Conservation (phyloP, 2,113 vertebrate species). For the Vimba vimba region DNA sequence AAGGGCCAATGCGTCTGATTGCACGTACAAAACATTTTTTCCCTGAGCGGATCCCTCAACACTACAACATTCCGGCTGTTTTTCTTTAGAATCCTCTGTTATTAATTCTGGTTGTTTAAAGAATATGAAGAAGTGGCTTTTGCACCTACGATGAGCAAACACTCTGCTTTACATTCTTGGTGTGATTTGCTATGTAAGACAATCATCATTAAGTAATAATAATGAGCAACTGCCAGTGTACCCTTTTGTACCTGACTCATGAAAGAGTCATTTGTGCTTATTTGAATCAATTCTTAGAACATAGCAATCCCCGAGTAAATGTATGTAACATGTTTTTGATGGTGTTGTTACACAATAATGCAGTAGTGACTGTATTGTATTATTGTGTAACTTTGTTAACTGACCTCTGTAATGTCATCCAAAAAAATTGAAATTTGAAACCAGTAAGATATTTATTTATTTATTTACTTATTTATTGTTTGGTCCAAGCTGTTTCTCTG, state of each 20-base stretch:
- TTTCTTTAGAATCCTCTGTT: conserved; percentile 29
- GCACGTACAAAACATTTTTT: conserved; percentile 28
- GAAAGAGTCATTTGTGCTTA: neutral
- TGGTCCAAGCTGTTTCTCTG: conserved; percentile 20
- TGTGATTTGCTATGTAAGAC: conserved; percentile 32
- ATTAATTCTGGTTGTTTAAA: conserved; percentile 31
- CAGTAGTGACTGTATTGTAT: neutral
- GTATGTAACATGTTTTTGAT: neutral
- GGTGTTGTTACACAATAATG: neutral
- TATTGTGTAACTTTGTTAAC: neutral
- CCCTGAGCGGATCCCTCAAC: conserved; percentile 44
- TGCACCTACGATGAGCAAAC: neutral
- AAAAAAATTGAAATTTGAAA: neutral
- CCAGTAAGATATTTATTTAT: conserved; percentile 39
- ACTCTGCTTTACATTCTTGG: neutral
- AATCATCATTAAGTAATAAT: conserved; percentile 47
- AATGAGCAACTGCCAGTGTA: conserved; percentile 21
- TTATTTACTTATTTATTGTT: conserved; percentile 40
- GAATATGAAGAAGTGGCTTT: conserved; percentile 43
- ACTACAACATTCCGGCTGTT: conserved; percentile 53
- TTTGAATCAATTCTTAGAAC: neutral
- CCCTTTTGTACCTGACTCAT: neutral
- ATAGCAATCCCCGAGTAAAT: neutral
- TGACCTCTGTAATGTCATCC: conserved; percentile 10
- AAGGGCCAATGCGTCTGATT: neutral